Evolutionary conservation across 1,140 invertebrate species (phyloP), one percentile per base, ranked within the genome.

Genomic region (Brevipalpus yothersi): DNA sequence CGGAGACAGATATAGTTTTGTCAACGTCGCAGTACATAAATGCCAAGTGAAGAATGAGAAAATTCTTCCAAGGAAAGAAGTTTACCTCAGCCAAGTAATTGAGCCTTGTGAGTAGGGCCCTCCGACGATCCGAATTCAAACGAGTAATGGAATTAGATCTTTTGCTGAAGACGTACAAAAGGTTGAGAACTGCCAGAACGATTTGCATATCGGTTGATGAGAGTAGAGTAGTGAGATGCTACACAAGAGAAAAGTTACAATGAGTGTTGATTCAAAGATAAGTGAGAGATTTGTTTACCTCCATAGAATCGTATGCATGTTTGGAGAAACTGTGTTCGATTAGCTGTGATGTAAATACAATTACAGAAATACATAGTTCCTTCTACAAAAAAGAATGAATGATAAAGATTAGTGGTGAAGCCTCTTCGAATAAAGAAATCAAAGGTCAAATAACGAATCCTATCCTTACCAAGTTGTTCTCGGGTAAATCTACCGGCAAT

Each of bases 111-210:
- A 88, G 73, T 31, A 89, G 71, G 43, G 80, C 78, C 67, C 83
- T 78, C 65, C 81, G 74, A 56, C 61, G 84, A 56, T 84, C 82
- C 66, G 75, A 76, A 66, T 79, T 78, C 64, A 88, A 71, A 63
- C 84, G 77, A 57, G 84, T 81, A 65, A 91, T 86, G 67, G 88
- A 89, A 73, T 88, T 89, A 69, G 84, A 87, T 63, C 86, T 75
- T 75, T 91, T 91, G 65, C 85, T 89, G 72, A 91, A 91, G 76
- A 90, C 88, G 71, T 88, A 91, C 9, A 91, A 75, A 61, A 90
- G 74, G 72, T 87, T 86, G 54, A 90, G 75, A 51, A 89, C 86
- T 65, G 79, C 83, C 58, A 89, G 74, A n/a, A 90, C 83, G 62
- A 88, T 79, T 62, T 83, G 79, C 80, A 90, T 84, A 69, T 88